Evolutionary conservation across 2,113 vertebrate genomes (phyloP), one percentile per base, ranked within the genome.

Genomic region (Chrysemys picta): DNA sequence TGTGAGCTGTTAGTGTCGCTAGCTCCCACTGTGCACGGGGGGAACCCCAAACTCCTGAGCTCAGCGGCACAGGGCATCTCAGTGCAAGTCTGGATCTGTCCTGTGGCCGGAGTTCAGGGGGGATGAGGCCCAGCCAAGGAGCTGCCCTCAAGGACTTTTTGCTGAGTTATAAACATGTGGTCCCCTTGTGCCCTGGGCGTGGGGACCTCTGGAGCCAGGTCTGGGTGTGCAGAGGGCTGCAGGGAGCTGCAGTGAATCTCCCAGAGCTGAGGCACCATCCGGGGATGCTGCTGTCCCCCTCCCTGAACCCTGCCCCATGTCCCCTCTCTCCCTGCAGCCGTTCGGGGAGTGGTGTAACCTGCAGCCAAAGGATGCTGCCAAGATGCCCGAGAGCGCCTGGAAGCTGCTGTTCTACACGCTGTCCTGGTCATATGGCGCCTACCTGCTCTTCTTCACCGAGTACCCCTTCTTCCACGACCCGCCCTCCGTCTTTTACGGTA

Each of bases 351-450:
- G 99, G 98, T 99, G 98, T 96, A 94, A 94, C 54, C 96, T 99
- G 91, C 98, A 98, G 96, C 99, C 99, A 21, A 99, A 97, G 93
- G 99, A 99, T 98, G 99, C 99, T 2, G 98, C 98, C 96, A 99
- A 99, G 98, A 98, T 99, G 98, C 99, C 99, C 0, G 99, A 99
- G 98, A 99, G 99, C 21, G 98, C 98, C 87, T 99, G 99, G 99
- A 99, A 99, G 98, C 98, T 99, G 97, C 98, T 99, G 81, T 99
- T 99, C 99, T 99, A 99, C 98, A 98, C 98, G 3, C 91, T 99
- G 79, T 98, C 99, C 25, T 99, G 99, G 99, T 99, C 98, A 2
- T 99, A 99, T 86, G 98, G 98, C 89, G 97, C 96, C 94, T 99
- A 99, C 98, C 98, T 99, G 98, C 99, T 99, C 95, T 99, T 99